These are phyloP conservation scores for Hypena proboscidalis DNA, from an alignment of 2,888 invertebrate species.

Conservation along the genomic window DNA sequence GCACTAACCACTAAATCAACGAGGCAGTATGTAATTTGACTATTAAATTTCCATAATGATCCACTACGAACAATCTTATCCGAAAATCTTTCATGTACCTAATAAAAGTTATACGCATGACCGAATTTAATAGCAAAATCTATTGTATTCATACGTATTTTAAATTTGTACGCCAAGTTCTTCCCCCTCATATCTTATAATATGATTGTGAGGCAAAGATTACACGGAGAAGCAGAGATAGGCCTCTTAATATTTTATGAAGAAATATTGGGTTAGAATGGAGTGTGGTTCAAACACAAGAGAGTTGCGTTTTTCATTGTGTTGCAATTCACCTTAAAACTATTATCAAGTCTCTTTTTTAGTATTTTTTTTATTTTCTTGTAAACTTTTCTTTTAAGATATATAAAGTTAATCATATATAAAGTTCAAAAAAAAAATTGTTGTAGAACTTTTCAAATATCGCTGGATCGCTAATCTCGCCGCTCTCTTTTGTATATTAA, in stretches of 20 bases:
- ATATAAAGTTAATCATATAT: no score
- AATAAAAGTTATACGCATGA: conserved; percentile 23
- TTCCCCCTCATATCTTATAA: conserved; percentile 54
- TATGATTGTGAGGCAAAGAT: conserved; percentile 68
- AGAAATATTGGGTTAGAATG: conserved; percentile 62
- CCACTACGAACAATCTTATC: not conserved
- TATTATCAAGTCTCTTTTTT: no score
- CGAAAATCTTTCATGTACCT: conserved; percentile 6
- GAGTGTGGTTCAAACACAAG: conserved; percentile 32
- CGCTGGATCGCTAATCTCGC: not conserved
- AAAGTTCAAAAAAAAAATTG: no score
- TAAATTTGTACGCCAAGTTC: conserved; percentile 48
- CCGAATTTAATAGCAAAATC: conserved; percentile 22
- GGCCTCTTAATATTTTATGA: conserved; percentile 76
- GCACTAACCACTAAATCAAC: no score
- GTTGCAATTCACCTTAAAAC: no score
- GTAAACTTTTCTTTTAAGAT: no score
- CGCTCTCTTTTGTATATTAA: conserved; percentile 38
- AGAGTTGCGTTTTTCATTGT: not conserved
- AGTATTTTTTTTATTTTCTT: no score
- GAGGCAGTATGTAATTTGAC: no score
- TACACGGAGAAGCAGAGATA: conserved; percentile 61
- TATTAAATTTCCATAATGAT: no score
- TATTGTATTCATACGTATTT: conserved; percentile 39
- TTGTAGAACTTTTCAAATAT: no score